Evolutionary conservation across 2,113 vertebrate genomes (phyloP).

Genomic region (Zapus hudsonius): DNA sequence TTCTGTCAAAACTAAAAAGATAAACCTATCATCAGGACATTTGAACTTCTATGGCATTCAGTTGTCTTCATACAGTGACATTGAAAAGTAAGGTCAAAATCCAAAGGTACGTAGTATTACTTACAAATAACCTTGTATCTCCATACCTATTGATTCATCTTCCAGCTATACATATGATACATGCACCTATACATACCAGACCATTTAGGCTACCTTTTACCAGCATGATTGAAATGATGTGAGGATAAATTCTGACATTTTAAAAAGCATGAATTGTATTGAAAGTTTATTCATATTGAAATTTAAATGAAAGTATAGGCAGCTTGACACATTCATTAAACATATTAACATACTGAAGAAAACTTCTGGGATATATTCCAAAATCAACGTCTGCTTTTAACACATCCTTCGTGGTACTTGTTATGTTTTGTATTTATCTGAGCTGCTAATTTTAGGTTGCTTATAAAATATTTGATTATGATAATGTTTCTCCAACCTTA

Average conservation of each 20-base stretch:
- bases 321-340: background rate
- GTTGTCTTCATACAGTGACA: background rate
- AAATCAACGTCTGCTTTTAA: no score
- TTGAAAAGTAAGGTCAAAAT: background rate
- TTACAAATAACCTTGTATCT: background rate
- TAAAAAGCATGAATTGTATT: background rate
- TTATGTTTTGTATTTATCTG: background rate
- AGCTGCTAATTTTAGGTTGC: background rate
- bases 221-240: background rate
- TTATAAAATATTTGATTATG: background rate
- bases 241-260: slow-evolving; percentile 18
- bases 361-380: background rate
- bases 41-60: slow-evolving; percentile 30
- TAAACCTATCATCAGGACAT: slow-evolving; percentile 31
- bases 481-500: background rate
- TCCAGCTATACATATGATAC: background rate
- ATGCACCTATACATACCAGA: background rate
- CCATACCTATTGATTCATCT: background rate
- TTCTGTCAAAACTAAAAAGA: slow-evolving; percentile 94
- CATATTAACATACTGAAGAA: background rate
- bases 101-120: background rate
- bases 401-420: background rate
- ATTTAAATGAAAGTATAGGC: background rate
- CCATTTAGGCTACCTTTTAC: background rate
- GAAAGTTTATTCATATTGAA: background rate